Evolutionary conservation across 1,140 invertebrate species (phyloP).

Genomic region (Diuraphis noxia): DNA sequence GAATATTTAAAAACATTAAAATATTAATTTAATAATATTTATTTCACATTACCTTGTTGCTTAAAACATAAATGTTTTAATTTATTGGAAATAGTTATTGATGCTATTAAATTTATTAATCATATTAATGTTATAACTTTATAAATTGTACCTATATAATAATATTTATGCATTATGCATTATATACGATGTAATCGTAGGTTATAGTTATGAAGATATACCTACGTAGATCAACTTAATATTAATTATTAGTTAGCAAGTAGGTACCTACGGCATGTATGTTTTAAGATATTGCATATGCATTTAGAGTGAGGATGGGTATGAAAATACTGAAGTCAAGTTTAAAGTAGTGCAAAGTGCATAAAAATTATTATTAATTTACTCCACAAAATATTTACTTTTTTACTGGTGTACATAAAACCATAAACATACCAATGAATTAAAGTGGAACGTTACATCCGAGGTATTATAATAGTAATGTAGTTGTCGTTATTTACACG

Average conservation of each 20-base stretch:
- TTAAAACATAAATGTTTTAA: not conserved
- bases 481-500: not conserved
- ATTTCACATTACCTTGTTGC: not conserved
- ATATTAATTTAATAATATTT: not conserved
- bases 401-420: not conserved
- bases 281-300: not conserved
- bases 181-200: not conserved
- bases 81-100: constrained; percentile 12
- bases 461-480: not conserved
- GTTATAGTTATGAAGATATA: not conserved
- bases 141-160: not conserved
- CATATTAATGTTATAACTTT: not conserved
- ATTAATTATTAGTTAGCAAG: not conserved
- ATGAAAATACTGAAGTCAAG: not conserved
- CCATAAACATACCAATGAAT: not conserved
- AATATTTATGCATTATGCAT: not conserved
- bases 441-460: constrained; percentile 1
- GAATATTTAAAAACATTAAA: not conserved
- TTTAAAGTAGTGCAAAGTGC: not conserved
- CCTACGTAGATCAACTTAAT: not conserved
- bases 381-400: not conserved
- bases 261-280: not conserved
- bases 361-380: not conserved
- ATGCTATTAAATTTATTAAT: no score
- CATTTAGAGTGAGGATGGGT: not conserved